A percentile compares a stretch with the other conserved stretches of the same genome.
Evolutionary conservation across 2,888 invertebrate species (phyloP).

Genomic region (Netelia inedita): DNA sequence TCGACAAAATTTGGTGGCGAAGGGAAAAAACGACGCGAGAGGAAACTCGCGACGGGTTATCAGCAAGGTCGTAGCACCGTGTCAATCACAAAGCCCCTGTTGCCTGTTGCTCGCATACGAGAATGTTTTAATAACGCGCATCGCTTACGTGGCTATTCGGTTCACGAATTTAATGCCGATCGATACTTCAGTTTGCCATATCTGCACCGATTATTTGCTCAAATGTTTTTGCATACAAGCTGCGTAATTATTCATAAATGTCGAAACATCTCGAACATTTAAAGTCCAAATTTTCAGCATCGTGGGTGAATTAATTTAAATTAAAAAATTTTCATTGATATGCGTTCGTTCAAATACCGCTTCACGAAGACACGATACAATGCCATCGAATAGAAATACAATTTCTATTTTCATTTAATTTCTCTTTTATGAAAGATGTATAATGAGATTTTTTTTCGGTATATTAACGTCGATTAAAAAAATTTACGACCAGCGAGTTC

Average conservation of each 20-base stretch:
- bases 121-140: not conserved
- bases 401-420: too few species aligned
- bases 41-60: conserved; percentile 56
- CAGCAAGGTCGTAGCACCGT: conserved; percentile 64
- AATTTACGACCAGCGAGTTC: too few species aligned
- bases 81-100: conserved; percentile 17
- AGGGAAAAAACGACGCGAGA: conserved; percentile 25
- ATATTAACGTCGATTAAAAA: too few species aligned
- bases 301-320: not conserved
- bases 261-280: not conserved
- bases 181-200: not conserved
- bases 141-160: not conserved
- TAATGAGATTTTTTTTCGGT: too few species aligned
- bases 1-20: not conserved
- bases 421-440: too few species aligned
- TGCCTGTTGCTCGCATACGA: conserved; percentile 8
- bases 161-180: not conserved
- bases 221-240: not conserved
- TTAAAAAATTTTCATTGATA: not conserved
- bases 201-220: conserved; percentile 14
- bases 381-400: too few species aligned
- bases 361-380: too few species aligned
- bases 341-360: too few species aligned
- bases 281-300: not conserved
- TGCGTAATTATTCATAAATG: not conserved